Evolutionary conservation across 2,113 vertebrate species (phyloP).

Genomic region (Daphoenositta chrysoptera): DNA sequence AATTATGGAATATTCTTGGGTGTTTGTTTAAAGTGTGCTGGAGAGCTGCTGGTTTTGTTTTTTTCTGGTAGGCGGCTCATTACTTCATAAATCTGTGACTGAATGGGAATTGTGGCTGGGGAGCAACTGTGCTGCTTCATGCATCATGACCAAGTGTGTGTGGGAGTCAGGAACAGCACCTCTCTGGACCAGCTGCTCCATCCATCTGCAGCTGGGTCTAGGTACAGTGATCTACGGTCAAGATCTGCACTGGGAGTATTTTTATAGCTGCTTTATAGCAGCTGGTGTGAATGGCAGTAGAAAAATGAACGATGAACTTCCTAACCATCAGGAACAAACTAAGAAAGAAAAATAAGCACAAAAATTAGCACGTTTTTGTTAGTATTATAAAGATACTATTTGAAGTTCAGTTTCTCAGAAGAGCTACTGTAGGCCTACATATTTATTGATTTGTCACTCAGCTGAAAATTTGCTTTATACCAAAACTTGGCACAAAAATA

Average conservation of each 20-base stretch:
- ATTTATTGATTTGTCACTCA: constrained; percentile 30
- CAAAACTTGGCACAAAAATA: constrained; percentile 29
- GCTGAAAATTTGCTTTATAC: constrained; percentile 12
- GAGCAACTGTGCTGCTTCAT: constrained; percentile 61
- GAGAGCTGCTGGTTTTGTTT: constrained; percentile 53
- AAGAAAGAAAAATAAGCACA: constrained; percentile 52
- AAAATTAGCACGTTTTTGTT: constrained; percentile 22
- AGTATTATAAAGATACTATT: background rate
- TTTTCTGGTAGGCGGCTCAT: constrained; percentile 67
- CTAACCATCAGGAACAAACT: constrained; percentile 49
- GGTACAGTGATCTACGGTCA: constrained; percentile 69
- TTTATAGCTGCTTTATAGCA: constrained; percentile 67
- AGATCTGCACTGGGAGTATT: constrained; percentile 63
- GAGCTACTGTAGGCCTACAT: background rate
- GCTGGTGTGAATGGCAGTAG: constrained; percentile 72
- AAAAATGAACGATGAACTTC: constrained; percentile 64
- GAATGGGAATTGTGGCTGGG: constrained; percentile 61
- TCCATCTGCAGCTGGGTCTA: constrained; percentile 78
- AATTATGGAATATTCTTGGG: constrained; percentile 26
- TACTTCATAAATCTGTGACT: constrained; percentile 73
- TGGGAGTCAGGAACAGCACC: constrained; percentile 58
- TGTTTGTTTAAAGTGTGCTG: constrained; percentile 57
- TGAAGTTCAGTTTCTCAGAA: constrained; percentile 4
- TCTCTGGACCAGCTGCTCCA: constrained; percentile 76
- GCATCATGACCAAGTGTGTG: constrained; percentile 47